Evolutionary conservation across 23 tunicate genomes (phyloP).

Genomic region (Trididemnum nubilum): DNA sequence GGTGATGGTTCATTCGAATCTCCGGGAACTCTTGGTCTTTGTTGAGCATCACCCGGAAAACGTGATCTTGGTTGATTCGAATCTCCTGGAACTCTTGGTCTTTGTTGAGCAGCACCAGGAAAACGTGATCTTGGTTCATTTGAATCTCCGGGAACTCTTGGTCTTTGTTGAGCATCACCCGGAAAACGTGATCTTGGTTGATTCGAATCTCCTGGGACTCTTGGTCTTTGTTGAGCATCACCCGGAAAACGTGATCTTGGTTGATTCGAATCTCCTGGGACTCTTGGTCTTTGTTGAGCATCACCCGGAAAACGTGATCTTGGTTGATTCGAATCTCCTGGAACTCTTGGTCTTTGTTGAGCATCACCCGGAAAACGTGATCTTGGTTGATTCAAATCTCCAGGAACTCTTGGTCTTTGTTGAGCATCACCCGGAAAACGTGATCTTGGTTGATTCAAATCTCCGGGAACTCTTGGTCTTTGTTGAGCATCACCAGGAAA

Average conservation of each 20-base stretch:
- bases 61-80: neutral
- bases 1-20: neutral
- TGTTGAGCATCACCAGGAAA: slow-evolving; percentile 5
- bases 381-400: slow-evolving; percentile 9
- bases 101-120: slow-evolving; percentile 12
- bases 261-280: neutral
- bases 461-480: neutral
- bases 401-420: neutral
- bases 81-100: slow-evolving; percentile 1
- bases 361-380: slow-evolving; percentile 9
- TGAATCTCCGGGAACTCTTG: neutral
- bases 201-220: slow-evolving; percentile 6
- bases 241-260: neutral
- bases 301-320: slow-evolving; percentile 25
- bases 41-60: neutral
- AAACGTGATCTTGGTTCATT: slow-evolving; percentile 4
- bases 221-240: slow-evolving; percentile 6
- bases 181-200: neutral
- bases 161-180: neutral
- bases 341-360: neutral
- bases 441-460: neutral
- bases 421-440: slow-evolving; percentile 3
- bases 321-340: slow-evolving; percentile 4
- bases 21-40: neutral
- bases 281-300: neutral